phyloP scores from a whole-genome alignment of 2,888 invertebrate species.

The Drosophila siamana region DNA sequence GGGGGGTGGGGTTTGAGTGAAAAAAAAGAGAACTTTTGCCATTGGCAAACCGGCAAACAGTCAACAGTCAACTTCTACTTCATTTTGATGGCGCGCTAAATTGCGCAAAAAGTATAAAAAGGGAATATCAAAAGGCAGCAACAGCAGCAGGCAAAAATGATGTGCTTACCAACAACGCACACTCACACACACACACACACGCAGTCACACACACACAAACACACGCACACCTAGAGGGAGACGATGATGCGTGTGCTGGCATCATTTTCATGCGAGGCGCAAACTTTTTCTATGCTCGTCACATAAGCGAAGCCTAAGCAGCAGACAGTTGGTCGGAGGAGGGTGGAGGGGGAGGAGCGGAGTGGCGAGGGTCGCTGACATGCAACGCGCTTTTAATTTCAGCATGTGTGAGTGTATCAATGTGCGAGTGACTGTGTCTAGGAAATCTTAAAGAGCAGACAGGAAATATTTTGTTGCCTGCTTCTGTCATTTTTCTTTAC shows the following conservation, averaged over 20 bases:
- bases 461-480: conserved; percentile 69
- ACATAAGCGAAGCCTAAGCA: conserved; percentile 47
- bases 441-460: conserved; percentile 78
- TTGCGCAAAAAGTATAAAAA: conserved; percentile 65
- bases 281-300: conserved; percentile 65
- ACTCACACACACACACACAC: conserved; percentile 1
- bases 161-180: conserved; percentile 43
- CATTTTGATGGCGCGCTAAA: conserved; percentile 72
- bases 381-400: conserved; percentile 79
- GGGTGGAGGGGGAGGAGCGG: no score
- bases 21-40: conserved; percentile 34
- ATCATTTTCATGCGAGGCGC: conserved; percentile 68
- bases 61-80: conserved; percentile 64
- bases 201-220: conserved; percentile 16
- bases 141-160: conserved; percentile 55
- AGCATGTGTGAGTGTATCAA: conserved; percentile 28
- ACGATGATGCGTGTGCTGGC: conserved; percentile 66
- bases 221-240: conserved; percentile 6
- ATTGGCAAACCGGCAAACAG: conserved; percentile 51
- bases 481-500: conserved; percentile 30
- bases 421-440: conserved; percentile 61
- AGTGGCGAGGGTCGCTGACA: conserved; percentile 70
- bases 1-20: no score
- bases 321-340: no score
- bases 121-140: conserved; percentile 58